A percentile compares a stretch with the other conserved stretches of the same genome.
These are phyloP conservation scores for Lepas anatifera DNA, from an alignment of 2,888 invertebrate species.

Conservation along the genomic window DNA sequence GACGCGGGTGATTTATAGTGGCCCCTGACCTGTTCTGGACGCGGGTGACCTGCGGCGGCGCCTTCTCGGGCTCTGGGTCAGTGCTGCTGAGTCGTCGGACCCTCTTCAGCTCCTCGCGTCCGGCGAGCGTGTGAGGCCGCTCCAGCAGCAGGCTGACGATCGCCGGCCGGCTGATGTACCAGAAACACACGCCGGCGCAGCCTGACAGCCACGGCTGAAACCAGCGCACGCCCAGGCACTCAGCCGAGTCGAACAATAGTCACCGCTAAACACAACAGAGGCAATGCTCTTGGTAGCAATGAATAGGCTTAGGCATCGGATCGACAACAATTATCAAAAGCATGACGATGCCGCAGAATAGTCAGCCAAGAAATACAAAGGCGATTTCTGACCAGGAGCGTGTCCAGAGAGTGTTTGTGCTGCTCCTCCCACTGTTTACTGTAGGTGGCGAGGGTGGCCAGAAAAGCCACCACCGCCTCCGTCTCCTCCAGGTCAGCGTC, in stretches of 20 bases:
- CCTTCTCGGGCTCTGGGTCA: slow-evolving; percentile 10
- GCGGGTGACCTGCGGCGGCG: slow-evolving; percentile 2
- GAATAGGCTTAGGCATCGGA: too few species aligned
- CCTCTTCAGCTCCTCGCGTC: slow-evolving; percentile 7
- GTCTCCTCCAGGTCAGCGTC: neutral
- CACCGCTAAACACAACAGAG: too few species aligned
- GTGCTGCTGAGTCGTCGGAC: slow-evolving; percentile 16
- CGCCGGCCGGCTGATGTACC: neutral
- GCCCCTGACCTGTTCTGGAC: slow-evolving; percentile 9
- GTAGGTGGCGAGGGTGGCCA: neutral
- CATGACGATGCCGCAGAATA: too few species aligned
- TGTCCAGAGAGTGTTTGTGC: neutral
- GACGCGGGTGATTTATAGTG: neutral
- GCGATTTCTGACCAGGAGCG: neutral
- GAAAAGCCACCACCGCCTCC: neutral
- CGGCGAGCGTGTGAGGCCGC: neutral
- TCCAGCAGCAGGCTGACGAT: neutral
- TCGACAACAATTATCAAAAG: too few species aligned
- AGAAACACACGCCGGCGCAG: neutral
- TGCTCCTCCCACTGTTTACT: neutral
- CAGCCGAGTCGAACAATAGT: neutral
- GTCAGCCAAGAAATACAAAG: too few species aligned
- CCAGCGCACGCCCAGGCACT: neutral
- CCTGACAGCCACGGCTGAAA: neutral
- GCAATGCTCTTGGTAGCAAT: too few species aligned